Percentiles rank a stretch among this genome's conserved stretches.
Conservation (phyloP, 2,113 vertebrate genomes). For the Laterallus jamaicensis region DNA sequence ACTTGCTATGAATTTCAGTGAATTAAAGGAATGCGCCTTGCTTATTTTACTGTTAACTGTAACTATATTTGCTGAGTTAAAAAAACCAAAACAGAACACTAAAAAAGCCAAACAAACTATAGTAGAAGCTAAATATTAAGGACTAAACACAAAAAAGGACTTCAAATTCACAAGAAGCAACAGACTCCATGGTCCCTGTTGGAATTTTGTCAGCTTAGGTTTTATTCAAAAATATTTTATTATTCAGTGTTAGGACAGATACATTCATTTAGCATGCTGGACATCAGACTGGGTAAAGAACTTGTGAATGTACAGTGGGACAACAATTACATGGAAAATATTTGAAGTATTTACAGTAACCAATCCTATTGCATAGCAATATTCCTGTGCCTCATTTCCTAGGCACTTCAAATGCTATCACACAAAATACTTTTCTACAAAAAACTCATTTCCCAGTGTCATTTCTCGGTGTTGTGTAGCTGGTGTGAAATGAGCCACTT, state of each 20-base stretch:
- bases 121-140: background rate
- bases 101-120: background rate
- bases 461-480: background rate
- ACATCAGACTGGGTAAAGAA: background rate
- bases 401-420: slow-evolving; percentile 22
- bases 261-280: background rate
- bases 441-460: slow-evolving; percentile 14
- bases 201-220: background rate
- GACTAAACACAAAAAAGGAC: background rate
- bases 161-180: background rate
- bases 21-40: background rate
- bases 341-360: background rate
- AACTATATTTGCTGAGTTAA: background rate
- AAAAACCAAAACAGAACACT: background rate
- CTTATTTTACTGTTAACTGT: background rate
- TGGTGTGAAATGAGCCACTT: slow-evolving; percentile 22
- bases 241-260: background rate
- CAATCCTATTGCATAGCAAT: background rate
- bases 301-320: background rate
- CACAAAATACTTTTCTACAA: background rate
- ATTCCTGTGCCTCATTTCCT: background rate
- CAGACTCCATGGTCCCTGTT: background rate
- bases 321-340: background rate
- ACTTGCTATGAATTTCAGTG: background rate
- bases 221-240: background rate